Evolutionary conservation across 2,113 vertebrate genomes (phyloP).

Genomic region (rat (Rattus norvegicus)): DNA sequence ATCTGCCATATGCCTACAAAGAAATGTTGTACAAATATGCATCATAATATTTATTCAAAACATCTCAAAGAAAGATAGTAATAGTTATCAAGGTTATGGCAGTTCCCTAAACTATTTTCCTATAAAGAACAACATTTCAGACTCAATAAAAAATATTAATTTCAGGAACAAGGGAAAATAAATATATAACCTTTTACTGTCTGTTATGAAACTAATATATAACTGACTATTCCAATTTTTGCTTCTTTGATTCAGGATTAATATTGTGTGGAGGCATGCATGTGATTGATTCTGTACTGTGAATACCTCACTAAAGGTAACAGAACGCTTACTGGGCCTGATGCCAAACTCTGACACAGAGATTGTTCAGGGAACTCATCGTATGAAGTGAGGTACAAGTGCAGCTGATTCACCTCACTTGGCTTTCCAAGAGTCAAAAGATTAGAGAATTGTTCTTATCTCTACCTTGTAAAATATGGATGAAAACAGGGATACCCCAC

Average conservation of each 20-base stretch:
- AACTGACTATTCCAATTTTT: conserved; percentile 7
- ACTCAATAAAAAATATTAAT: conserved; percentile 39
- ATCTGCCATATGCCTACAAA: conserved; percentile 40
- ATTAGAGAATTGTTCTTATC: background rate
- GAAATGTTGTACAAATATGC: conserved; percentile 48
- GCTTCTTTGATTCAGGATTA: conserved; percentile 14
- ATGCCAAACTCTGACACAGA: background rate
- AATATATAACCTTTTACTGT: conserved; percentile 44
- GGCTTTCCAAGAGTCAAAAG: background rate
- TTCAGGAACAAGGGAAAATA: conserved; percentile 60
- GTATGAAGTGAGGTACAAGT: background rate
- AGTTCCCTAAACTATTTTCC: conserved; percentile 54
- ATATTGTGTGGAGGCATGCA: background rate
- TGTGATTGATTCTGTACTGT: background rate
- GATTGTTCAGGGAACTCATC: background rate
- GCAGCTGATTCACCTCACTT: background rate
- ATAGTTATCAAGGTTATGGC: conserved; percentile 67
- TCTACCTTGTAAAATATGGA: background rate
- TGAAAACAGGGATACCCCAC: background rate
- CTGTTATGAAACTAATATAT: conserved; percentile 14
- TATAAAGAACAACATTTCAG: conserved; percentile 64
- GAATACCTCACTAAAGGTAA: background rate
- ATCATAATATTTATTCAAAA: conserved; percentile 73
- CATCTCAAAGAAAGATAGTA: conserved; percentile 55
- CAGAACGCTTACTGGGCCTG: background rate